Evolutionary conservation across 2,113 vertebrate genomes (phyloP).

Genomic region (Thermophis baileyi): DNA sequence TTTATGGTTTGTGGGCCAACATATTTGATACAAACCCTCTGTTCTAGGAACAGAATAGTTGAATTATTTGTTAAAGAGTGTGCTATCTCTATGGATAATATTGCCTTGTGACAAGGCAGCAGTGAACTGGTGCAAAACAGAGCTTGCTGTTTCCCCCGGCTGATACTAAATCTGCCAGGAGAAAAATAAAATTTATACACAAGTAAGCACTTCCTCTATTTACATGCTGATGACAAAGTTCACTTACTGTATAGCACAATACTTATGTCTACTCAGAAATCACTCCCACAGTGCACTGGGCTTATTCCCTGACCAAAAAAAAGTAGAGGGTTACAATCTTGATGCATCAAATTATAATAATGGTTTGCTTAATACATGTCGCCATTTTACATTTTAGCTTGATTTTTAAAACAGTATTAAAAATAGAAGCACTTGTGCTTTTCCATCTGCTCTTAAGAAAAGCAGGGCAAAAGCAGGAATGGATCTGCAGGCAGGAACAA

Average conservation of each 20-base stretch:
- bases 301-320: background rate
- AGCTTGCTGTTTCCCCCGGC: background rate
- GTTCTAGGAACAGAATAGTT: background rate
- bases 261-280: background rate
- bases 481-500: fast-evolving
- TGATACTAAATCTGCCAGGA: constrained; percentile 21
- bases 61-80: background rate
- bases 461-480: background rate
- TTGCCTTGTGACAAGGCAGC: background rate
- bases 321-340: background rate
- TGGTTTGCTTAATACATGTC: background rate
- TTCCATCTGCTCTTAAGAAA: background rate
- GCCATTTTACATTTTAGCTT: background rate
- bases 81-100: background rate
- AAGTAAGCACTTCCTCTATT: constrained; percentile 31
- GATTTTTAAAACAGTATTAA: constrained; percentile 5
- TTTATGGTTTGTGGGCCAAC: background rate
- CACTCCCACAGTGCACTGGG: background rate
- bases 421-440: constrained; percentile 32
- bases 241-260: background rate
- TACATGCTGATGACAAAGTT: constrained; percentile 27
- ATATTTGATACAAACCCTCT: background rate
- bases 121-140: constrained; percentile 33
- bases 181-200: constrained; percentile 28
- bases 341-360: background rate